A percentile compares a stretch with the other conserved stretches of the same genome.
Evolutionary conservation across 2,797 vertebrate genomes (phyloP).

Genomic region (Cirrhinus mrigala): DNA sequence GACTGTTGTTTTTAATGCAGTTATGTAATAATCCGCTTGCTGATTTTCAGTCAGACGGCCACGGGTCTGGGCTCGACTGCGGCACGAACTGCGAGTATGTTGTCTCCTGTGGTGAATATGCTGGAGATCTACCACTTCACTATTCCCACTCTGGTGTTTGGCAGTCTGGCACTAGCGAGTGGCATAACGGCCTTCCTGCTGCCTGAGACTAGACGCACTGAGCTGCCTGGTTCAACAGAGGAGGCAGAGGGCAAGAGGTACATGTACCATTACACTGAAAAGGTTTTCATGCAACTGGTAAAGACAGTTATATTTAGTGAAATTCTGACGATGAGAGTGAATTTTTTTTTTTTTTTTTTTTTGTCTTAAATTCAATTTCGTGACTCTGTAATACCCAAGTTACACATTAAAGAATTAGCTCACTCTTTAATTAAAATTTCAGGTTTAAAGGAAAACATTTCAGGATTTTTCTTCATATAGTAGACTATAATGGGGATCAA

Average conservation of each 20-base stretch:
- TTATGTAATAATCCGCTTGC: not conserved
- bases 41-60: constrained; percentile 77
- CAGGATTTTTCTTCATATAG: too few relatives aligned
- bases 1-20: constrained; percentile 4
- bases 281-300: not conserved
- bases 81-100: constrained; percentile 69
- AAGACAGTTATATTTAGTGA: not conserved
- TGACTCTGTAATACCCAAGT: not conserved
- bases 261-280: not conserved
- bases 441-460: too few relatives aligned
- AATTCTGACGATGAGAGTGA: not conserved
- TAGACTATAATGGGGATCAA: too few relatives aligned
- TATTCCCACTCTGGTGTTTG: constrained; percentile 77
- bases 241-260: constrained; percentile 54
- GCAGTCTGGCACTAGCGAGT: constrained; percentile 68
- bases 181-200: constrained; percentile 77
- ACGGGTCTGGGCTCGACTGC: constrained; percentile 77
- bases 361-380: not conserved
- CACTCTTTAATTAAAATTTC: too few relatives aligned
- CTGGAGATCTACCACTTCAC: constrained; percentile 69
- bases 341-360: too few relatives aligned
- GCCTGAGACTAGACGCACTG: constrained; percentile 77
- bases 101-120: constrained; percentile 78
- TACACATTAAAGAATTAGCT: not conserved
- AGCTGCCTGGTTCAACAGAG: constrained; percentile 74